These are phyloP conservation scores for Asbolus verrucosus DNA, from an alignment of 1,140 invertebrate genomes.

Conservation along the genomic window DNA sequence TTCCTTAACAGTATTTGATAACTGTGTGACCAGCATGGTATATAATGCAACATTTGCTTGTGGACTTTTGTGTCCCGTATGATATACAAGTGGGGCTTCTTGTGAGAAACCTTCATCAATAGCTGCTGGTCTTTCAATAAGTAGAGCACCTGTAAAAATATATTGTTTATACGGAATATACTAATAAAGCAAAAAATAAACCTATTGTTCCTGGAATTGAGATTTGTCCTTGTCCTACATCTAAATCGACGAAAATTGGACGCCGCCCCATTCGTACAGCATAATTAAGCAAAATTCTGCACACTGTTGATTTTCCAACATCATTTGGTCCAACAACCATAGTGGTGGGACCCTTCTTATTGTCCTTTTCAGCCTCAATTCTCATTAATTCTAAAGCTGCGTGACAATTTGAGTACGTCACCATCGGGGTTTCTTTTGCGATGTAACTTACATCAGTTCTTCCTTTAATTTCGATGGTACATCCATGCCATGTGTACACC, in stretches of 20 bases:
- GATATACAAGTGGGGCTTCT: constrained; percentile 91
- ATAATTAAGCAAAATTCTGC: constrained; percentile 92
- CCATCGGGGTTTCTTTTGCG: constrained; percentile 96
- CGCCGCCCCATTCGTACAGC: constrained; percentile 87
- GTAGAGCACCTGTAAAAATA: constrained; percentile 74
- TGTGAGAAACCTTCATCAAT: constrained; percentile 94
- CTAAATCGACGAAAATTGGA: constrained; percentile 94
- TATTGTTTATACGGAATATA: too few species aligned
- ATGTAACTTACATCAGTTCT: constrained; percentile 94
- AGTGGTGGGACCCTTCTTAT: constrained; percentile 81
- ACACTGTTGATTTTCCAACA: constrained; percentile 96
- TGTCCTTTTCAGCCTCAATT: constrained; percentile 80
- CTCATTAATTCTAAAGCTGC: constrained; percentile 92
- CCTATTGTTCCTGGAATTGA: constrained; percentile 93
- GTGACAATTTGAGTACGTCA: constrained; percentile 95
- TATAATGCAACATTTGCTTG: constrained; percentile 86
- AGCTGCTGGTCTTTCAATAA: constrained; percentile 91
- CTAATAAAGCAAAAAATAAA: constrained; percentile 60
- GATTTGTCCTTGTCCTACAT: constrained; percentile 95
- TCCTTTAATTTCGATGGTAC: constrained; percentile 84
- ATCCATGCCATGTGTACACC: constrained; percentile 97
- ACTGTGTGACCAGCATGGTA: constrained; percentile 84
- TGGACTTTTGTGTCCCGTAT: constrained; percentile 91
- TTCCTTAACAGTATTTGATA: constrained; percentile 89
- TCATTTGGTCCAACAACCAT: constrained; percentile 96